Base-by-base conservation (phyloP, 2,888 invertebrate species). In the Chaetogeoica ovagalla region DNA sequence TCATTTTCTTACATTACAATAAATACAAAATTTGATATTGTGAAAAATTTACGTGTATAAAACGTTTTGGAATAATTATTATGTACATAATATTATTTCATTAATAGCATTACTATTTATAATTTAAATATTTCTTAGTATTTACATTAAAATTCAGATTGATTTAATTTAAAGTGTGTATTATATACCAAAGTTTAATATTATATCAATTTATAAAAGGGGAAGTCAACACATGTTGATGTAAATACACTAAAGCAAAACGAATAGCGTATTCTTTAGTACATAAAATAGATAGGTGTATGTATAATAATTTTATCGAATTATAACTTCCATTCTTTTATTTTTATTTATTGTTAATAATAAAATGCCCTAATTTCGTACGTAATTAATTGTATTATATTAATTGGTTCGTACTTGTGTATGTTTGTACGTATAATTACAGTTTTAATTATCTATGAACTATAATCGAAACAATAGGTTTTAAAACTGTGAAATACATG, bases 71-170 rank as follows among this genome's bases (percentile, higher is more conserved):
- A 66, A 39, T 57, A 63, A 37, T 74, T 52, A 73, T 11, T 74
- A 2, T 57, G 39, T 74, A 74, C 55, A 74, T 65, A 30, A 30
- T 30, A 39, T 74, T 65, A 74, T 65, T 65, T 74, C 65, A 55
- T 74, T 39, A 74, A 57, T 57, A 74, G 74, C n/a, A 65, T 17
- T 43, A 9, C 6, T 74, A 65, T 65, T 65, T 74, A 21, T 39
- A 75, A 43, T 57, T 66, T 65, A 57, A 66, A 66, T 75, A 59
- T 75, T 66, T 43, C 66, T 66, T 66, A 74, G 48, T 73, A 39
- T 74, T 74, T 75, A 23, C 13, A 17, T 59, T 66, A 66, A 60
- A 71, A 43, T 8, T 23, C 30, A n/a, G 63, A 43, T 57, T 57
- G 21, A 39, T 74, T 65, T 65, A 4, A 65, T 65, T 74, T 65